phyloP scores from a whole-genome alignment of 2,888 invertebrate genomes.

The Ephialtes manifestator region DNA sequence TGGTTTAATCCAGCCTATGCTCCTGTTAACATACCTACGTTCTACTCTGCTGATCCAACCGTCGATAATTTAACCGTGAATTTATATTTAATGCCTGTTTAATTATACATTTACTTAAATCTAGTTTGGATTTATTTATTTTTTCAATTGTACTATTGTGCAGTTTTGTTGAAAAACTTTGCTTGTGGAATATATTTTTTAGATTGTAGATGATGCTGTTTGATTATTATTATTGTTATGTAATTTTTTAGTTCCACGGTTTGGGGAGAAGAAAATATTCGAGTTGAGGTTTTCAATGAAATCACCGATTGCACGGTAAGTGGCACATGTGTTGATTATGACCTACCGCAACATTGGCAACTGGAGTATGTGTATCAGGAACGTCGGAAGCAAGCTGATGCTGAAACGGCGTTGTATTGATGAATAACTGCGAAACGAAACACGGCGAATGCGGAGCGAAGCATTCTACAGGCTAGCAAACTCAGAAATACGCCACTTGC shows the following conservation, averaged over 20 bases:
- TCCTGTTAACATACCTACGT: not conserved
- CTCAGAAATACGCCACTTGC: not conserved
- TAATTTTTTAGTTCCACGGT: not conserved
- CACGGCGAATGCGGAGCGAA: not conserved
- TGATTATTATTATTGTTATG: not conserved
- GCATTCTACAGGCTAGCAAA: too few relatives aligned
- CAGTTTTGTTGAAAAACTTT: too few relatives aligned
- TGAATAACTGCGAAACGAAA: not conserved
- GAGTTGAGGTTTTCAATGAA: not conserved
- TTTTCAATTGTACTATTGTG: too few relatives aligned
- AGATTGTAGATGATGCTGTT: too few relatives aligned
- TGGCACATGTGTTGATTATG: constrained; percentile 5
- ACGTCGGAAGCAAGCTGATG: constrained; percentile 17
- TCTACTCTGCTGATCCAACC: not conserved
- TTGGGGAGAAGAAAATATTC: not conserved
- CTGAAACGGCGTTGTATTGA: not conserved
- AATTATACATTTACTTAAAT: not conserved
- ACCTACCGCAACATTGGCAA: constrained; percentile 30
- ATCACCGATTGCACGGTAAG: not conserved
- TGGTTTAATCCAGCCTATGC: not conserved
- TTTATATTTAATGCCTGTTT: not conserved
- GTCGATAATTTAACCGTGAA: not conserved
- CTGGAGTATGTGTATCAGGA: constrained; percentile 31
- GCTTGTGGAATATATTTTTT: too few relatives aligned
- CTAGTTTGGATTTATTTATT: too few relatives aligned